phyloP scores from a whole-genome alignment of 2,888 invertebrate genomes.

The Synergus japonicus region DNA sequence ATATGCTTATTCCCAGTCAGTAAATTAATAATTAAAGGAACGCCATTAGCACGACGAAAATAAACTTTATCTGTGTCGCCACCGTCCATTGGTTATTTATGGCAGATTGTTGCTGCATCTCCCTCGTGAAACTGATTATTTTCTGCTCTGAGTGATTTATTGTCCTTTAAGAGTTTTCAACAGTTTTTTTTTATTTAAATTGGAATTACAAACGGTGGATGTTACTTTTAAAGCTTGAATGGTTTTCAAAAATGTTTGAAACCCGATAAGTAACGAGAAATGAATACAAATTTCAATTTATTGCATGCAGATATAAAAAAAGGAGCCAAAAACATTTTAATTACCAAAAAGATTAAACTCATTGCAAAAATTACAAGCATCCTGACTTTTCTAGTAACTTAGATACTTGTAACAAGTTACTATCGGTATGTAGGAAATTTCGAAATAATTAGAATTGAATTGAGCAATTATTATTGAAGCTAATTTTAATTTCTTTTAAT shows the following conservation, averaged over 20 bases:
- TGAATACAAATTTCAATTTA: too few relatives aligned
- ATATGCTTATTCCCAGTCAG: slow-evolving; percentile 35
- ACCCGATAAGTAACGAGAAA: too few relatives aligned
- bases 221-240: too few relatives aligned
- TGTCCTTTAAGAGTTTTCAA: slow-evolving; percentile 29
- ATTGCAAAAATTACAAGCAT: too few relatives aligned
- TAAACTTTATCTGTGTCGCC: slow-evolving; percentile 41
- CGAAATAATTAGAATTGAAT: slow-evolving; percentile 9
- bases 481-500: background rate
- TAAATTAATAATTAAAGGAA: slow-evolving; percentile 42
- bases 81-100: slow-evolving; percentile 33
- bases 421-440: background rate
- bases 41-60: slow-evolving; percentile 37
- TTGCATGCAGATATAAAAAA: too few relatives aligned
- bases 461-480: background rate
- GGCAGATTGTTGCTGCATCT: slow-evolving; percentile 35
- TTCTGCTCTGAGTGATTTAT: slow-evolving; percentile 21
- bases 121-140: slow-evolving; percentile 34
- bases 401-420: too few relatives aligned
- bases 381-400: too few relatives aligned
- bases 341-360: too few relatives aligned
- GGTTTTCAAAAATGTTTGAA: too few relatives aligned
- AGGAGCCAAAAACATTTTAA: too few relatives aligned
- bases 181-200: slow-evolving; percentile 10
- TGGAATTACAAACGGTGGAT: background rate